Conservation (phyloP, 2,888 invertebrate genomes). For the Aphrophora alni region DNA sequence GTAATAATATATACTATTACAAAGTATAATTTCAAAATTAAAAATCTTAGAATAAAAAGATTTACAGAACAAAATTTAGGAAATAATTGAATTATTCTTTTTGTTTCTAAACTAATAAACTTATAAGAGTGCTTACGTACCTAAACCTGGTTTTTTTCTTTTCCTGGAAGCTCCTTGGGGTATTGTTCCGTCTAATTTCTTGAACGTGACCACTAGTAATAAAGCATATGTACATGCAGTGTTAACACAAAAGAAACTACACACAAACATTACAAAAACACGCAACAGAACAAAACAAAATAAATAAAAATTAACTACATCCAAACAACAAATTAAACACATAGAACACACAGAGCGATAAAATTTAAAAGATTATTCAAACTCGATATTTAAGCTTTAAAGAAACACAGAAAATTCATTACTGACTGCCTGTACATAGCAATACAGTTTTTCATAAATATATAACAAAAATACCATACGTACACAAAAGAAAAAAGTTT, state of each 20-base stretch:
- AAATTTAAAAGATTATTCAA: not conserved
- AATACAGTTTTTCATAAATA: too few species aligned
- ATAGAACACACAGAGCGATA: not conserved
- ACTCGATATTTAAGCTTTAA: not conserved
- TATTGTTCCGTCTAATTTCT: conserved; percentile 63
- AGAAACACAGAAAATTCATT: too few species aligned
- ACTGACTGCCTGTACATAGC: too few species aligned
- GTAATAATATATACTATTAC: too few species aligned
- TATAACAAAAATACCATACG: too few species aligned
- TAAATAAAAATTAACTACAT: conserved; percentile 51
- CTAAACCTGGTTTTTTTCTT: conserved; percentile 76
- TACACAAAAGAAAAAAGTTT: too few species aligned
- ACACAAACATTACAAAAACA: conserved; percentile 48
- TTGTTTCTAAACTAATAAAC: too few species aligned
- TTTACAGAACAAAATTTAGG: too few species aligned
- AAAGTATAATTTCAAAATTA: too few species aligned
- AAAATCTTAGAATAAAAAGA: too few species aligned
- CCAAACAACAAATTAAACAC: not conserved
- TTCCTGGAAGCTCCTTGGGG: conserved; percentile 64
- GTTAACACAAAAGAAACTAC: conserved; percentile 48
- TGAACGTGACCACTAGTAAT: conserved; percentile 79
- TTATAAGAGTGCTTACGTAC: conserved; percentile 58
- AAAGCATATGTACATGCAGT: conserved; percentile 33
- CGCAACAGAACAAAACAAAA: conserved; percentile 57
- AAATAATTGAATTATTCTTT: too few species aligned